These are phyloP conservation scores for Camponotus pennsylvanicus DNA, from an alignment of 1,140 invertebrate species.

Conservation along the genomic window DNA sequence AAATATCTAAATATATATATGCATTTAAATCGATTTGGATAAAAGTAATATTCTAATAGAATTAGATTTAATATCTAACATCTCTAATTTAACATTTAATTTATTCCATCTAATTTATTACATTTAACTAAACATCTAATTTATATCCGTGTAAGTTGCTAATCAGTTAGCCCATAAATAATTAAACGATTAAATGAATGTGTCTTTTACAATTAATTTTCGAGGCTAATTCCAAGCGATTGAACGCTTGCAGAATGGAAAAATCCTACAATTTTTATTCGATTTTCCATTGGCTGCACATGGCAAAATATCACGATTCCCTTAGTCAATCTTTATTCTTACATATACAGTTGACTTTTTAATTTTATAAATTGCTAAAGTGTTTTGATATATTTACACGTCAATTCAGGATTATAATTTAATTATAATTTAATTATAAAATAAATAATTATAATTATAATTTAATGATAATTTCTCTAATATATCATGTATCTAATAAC, in stretches of 20 bases:
- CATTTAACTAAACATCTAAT: background rate
- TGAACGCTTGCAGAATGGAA: background rate
- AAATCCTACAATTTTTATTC: conserved; percentile 5
- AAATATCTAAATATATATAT: background rate
- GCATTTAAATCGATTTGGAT: background rate
- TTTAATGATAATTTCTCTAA: conserved; percentile 9
- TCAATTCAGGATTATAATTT: too few species aligned
- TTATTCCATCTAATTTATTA: conserved; percentile 24
- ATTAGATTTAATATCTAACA: background rate
- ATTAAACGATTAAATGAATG: background rate
- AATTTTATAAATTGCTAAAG: too few species aligned
- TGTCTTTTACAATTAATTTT: background rate
- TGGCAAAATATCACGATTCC: background rate
- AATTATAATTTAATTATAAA: too few species aligned
- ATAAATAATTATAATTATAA: too few species aligned
- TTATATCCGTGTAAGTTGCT: background rate
- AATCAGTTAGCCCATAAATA: background rate
- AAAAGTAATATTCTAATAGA: background rate
- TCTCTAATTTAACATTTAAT: background rate
- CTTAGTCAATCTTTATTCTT: background rate
- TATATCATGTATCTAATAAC: background rate
- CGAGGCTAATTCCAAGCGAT: background rate
- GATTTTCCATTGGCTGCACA: background rate
- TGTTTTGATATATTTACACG: too few species aligned
- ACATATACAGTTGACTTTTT: background rate